Conservation (phyloP, 1,140 invertebrate genomes). For the Atta colombica region DNA sequence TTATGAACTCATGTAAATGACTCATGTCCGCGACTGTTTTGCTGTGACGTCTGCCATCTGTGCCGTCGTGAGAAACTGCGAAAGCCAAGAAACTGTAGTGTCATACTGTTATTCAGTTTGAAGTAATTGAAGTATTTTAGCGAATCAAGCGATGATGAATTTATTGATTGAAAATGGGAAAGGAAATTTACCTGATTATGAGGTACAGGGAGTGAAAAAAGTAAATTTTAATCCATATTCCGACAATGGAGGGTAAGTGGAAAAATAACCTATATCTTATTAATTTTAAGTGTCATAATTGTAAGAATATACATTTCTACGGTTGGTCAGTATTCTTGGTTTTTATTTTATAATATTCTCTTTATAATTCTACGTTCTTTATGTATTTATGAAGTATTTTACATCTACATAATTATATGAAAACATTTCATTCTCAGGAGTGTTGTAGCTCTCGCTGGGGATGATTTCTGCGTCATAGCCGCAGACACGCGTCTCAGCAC, state of each 20-base stretch:
- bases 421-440: slow-evolving; percentile 87
- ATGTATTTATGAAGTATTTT: background rate
- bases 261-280: slow-evolving; percentile 63
- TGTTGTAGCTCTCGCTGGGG: slow-evolving; percentile 96
- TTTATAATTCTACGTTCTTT: background rate
- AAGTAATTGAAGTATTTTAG: background rate
- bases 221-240: slow-evolving; percentile 91
- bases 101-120: slow-evolving; percentile 68
- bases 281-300: background rate
- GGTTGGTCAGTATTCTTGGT: background rate
- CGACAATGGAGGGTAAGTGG: slow-evolving; percentile 91
- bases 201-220: slow-evolving; percentile 88
- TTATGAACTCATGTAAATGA: background rate
- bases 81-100: slow-evolving; percentile 68
- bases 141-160: slow-evolving; percentile 72
- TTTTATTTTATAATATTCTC: background rate
- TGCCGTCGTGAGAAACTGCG: background rate
- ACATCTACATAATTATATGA: slow-evolving; percentile 3
- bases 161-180: slow-evolving; percentile 64
- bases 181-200: slow-evolving; percentile 89
- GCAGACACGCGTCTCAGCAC: slow-evolving; percentile 97
- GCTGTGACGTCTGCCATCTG: background rate
- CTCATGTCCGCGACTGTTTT: background rate
- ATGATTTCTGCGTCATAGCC: slow-evolving; percentile 89
- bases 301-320: background rate